Evolutionary conservation across 1,140 invertebrate species (phyloP), one percentile per base, ranked within the genome.

Genomic region (Neomicropteryx cornuta): DNA sequence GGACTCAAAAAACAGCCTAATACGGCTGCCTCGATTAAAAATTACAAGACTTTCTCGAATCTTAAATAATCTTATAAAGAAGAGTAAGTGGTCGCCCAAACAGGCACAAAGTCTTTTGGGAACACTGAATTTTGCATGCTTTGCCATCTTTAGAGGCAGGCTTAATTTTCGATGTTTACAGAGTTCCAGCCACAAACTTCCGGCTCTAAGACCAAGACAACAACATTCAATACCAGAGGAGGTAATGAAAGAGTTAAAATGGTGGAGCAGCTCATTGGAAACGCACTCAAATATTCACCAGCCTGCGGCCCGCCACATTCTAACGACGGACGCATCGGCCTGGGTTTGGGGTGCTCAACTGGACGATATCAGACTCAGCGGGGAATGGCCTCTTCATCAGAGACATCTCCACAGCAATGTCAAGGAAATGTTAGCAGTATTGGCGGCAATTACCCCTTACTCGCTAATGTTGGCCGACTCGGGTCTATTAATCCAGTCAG

Each of bases 61-160:
- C 44, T 43, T 8, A n/a, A 44, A 18, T 11, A 18, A 32, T 17
- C 29, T 16, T 33, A n/a, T n/a, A n/a, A n/a, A n/a, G n/a, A n/a
- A n/a, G n/a, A n/a, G n/a, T n/a, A n/a, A n/a, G n/a, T n/a, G n/a
- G n/a, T n/a, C n/a, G n/a, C n/a, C n/a, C n/a, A n/a, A n/a, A n/a
- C n/a, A n/a, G n/a, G n/a, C n/a, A n/a, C n/a, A n/a, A n/a, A n/a
- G n/a, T n/a, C n/a, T n/a, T n/a, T n/a, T n/a, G n/a, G 20, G 13
- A 3, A 32, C 17, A 16, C 19, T 40, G 4, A 58, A 68, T 2
- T 61, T 58, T 41, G 60, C 62, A 57, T 36, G 69, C 71, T 35
- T 63, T 67, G 41, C 72, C 57, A 38, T 71, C 72, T 48, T 46
- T 66, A 36, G 64, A 69, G 16, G 69, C 71, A 46, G 38, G 3